Conservation (phyloP, 64 coral and sea anemone genomes). For the Astreopora myriophthalma region DNA sequence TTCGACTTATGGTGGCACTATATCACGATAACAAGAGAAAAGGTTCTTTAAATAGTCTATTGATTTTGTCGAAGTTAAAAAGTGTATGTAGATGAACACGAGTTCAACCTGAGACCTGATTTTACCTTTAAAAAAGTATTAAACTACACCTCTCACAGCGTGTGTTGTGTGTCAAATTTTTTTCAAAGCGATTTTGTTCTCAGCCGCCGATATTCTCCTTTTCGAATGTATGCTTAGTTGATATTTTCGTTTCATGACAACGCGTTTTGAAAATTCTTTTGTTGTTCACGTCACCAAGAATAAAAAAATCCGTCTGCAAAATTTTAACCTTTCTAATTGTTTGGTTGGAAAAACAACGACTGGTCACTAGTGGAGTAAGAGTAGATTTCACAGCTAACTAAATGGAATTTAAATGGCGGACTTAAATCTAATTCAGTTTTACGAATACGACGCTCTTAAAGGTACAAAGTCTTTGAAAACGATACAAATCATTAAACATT, state of each 20-base stretch:
- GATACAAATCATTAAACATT: constrained; percentile 1
- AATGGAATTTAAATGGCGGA: background rate
- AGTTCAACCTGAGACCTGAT: too few species aligned
- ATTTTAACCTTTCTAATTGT: background rate
- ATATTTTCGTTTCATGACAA: background rate
- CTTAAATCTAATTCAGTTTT: background rate
- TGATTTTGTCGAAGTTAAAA: too few species aligned
- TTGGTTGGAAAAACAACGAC: background rate
- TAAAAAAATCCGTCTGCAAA: background rate
- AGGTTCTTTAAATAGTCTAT: too few species aligned
- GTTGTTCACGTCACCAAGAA: background rate
- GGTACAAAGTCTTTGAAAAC: background rate
- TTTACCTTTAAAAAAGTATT: too few species aligned
- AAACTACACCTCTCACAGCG: too few species aligned
- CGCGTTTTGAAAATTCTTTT: background rate
- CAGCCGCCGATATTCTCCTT: background rate
- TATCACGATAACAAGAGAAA: too few species aligned
- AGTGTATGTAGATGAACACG: too few species aligned
- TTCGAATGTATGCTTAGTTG: background rate
- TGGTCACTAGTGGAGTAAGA: background rate
- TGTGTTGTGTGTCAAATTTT: background rate
- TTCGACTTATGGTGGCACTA: too few species aligned
- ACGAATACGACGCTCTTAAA: background rate
- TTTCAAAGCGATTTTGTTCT: background rate
- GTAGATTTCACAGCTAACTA: background rate